Conservation (phyloP, 2,797 vertebrate genomes). For the Apogon hyalosoma region DNA sequence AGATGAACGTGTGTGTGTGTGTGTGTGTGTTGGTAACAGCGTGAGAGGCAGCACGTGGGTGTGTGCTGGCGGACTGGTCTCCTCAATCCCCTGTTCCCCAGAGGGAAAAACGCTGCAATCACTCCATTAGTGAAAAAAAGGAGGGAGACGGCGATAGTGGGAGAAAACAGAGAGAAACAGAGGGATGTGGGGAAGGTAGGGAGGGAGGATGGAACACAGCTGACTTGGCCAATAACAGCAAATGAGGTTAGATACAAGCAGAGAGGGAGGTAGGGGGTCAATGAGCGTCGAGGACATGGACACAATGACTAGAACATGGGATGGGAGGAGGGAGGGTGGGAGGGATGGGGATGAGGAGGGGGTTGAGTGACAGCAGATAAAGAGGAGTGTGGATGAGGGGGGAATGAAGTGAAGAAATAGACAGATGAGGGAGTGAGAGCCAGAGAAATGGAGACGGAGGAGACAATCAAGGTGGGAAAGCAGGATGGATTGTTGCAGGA, state of each 20-base stretch:
- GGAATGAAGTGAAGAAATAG: slow-evolving; percentile 57
- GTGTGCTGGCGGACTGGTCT: slow-evolving; percentile 52
- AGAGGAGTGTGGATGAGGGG: slow-evolving; percentile 51
- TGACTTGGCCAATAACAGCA: slow-evolving; percentile 86
- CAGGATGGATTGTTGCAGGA: slow-evolving; percentile 68
- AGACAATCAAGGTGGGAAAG: slow-evolving; percentile 61
- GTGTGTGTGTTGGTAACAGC: slow-evolving; percentile 22
- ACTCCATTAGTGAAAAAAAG: slow-evolving; percentile 82
- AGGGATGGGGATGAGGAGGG: slow-evolving; percentile 20
- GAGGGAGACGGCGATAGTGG: slow-evolving; percentile 55
- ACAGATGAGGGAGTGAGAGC: slow-evolving; percentile 22
- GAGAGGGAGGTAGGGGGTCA: slow-evolving; percentile 64
- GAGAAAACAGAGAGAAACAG: slow-evolving; percentile 42
- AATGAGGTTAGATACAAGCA: slow-evolving; percentile 83
- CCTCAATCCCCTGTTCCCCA: slow-evolving; percentile 63
- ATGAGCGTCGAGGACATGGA: slow-evolving; percentile 75
- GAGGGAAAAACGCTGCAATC: slow-evolving; percentile 82
- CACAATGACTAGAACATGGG: slow-evolving; percentile 77
- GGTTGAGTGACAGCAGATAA: slow-evolving; percentile 74
- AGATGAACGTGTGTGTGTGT: slow-evolving; percentile 35
- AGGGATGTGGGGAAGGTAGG: slow-evolving; percentile 33
- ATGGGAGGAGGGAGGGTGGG: slow-evolving; percentile 43
- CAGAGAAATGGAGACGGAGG: slow-evolving; percentile 66
- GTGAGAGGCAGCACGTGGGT: slow-evolving; percentile 34
- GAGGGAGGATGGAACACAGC: slow-evolving; percentile 70